Evolutionary conservation across 2,113 vertebrate genomes (phyloP), one percentile per base, ranked within the genome.

Genomic region (Hucho hucho): DNA sequence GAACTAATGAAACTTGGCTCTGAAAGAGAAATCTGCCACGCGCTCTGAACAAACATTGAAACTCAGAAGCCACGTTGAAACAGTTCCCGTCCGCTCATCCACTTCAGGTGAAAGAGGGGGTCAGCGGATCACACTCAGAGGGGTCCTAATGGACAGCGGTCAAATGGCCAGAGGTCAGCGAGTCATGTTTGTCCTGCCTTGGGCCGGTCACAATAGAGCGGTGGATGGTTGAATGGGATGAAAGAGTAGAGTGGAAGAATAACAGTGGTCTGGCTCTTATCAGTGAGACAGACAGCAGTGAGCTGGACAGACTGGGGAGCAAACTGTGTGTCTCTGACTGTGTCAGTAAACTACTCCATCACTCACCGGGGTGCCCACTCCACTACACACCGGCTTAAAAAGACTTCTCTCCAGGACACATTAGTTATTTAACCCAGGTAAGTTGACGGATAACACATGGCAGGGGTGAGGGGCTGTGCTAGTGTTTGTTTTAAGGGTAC

Each of bases 171-270:
- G 82, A 83, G 92, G 92, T 93, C 90, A 90, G 78, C 80, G 11
- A 88, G 92, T 91, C 86, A 86, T 92, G 92, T 93, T 93, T 93
- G 91, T 83, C 79, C 88, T 91, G 82, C 91, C 90, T 83, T 83
- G 84, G 90, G 80, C 87, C 80, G 87, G 87, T 85, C 80, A 91
- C 88, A 92, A 92, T 84, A 82, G 78, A 83, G 83, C 83, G 89
- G 86, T 84, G 79, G 79, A 64, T 64, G 24, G 14, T 49, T 25
- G 86, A 83, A 84, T 85, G 81, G 28, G 86, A 90, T 83, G 80
- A 87, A 86, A 81, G 88, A 75, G 82, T 1, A 70, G 47, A 20
- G 20, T 28, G 37, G 43, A 77, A 24, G 46, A 13, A 7, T 29
- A 64, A 87, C 79, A 79, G 47, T 29, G 69, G 69, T 79, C 63